Percentiles rank a stretch among this genome's conserved stretches.
These are phyloP conservation scores for Propithecus perrieri DNA, from an alignment of 2,797 vertebrate species.

Conservation along the genomic window DNA sequence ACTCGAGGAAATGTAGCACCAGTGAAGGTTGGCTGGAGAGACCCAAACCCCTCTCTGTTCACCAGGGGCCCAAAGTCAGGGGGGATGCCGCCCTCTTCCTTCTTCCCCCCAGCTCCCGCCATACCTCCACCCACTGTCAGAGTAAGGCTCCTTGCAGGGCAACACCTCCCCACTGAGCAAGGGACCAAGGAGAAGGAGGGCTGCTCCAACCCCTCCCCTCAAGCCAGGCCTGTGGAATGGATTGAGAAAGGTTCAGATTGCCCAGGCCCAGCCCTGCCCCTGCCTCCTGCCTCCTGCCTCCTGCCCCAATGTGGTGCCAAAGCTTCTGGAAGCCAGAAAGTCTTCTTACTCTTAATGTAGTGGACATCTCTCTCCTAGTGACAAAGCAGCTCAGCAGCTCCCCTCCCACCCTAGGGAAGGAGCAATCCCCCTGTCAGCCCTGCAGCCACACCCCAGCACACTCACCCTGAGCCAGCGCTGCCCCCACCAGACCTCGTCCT, in stretches of 20 bases:
- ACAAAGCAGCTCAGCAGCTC: background rate
- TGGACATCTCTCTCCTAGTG: background rate
- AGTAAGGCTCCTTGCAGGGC: background rate
- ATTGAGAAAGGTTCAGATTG: background rate
- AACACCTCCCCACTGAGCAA: slow-evolving; percentile 24
- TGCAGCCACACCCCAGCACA: background rate
- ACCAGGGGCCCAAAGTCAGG: slow-evolving; percentile 38
- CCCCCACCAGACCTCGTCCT: background rate
- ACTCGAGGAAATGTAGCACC: background rate
- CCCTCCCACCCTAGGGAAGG: background rate
- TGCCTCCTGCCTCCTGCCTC: background rate
- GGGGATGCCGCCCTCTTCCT: background rate
- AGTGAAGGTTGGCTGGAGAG: background rate
- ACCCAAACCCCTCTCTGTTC: background rate
- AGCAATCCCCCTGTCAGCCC: background rate
- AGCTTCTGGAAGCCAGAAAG: slow-evolving; percentile 59
- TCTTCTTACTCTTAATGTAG: background rate
- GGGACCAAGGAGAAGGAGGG: slow-evolving; percentile 64
- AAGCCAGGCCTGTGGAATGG: background rate
- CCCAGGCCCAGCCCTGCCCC: background rate
- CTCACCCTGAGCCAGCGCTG: background rate
- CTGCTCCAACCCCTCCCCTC: background rate
- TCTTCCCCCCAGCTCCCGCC: background rate
- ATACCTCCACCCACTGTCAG: background rate
- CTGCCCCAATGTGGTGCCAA: slow-evolving; percentile 59